A percentile compares a stretch with the other conserved stretches of the same genome.
These are phyloP conservation scores for Rachycentron canadum DNA, from an alignment of 2,797 vertebrate species.

Conservation along the genomic window DNA sequence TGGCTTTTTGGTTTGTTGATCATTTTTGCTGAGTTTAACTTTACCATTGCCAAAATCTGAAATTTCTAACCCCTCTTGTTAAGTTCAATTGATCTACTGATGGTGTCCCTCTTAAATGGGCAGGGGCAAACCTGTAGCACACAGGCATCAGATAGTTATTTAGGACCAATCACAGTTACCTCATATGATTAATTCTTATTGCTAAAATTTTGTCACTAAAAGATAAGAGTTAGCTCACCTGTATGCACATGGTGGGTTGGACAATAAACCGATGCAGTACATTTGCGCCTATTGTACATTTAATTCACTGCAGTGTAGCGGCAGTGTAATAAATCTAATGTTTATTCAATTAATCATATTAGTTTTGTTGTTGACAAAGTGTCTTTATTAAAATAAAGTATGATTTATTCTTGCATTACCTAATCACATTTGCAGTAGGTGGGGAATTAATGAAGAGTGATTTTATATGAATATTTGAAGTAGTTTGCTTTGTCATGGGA, in stretches of 20 bases:
- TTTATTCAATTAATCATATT: background rate
- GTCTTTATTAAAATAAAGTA: conserved; percentile 2
- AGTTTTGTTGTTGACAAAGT: background rate
- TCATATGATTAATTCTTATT: background rate
- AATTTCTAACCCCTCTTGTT: background rate
- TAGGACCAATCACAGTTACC: background rate
- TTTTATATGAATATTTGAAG: conserved; percentile 2
- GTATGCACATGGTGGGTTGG: background rate
- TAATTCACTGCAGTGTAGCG: background rate
- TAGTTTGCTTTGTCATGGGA: conserved; percentile 2
- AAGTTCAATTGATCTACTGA: background rate
- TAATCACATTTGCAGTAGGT: conserved; percentile 23
- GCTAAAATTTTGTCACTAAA: background rate
- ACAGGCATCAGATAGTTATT: background rate
- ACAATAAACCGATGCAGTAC: too few relatives aligned
- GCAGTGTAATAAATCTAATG: background rate
- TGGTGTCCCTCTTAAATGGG: background rate
- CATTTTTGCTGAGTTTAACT: background rate
- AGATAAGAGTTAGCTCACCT: background rate
- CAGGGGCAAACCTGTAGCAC: background rate
- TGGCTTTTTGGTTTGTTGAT: background rate
- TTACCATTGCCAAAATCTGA: background rate
- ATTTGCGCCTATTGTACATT: background rate
- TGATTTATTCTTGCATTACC: conserved; percentile 4
- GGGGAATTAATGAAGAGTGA: conserved; percentile 15